phyloP scores from a whole-genome alignment of 2,797 vertebrate species.

The Malacoraja senta region DNA sequence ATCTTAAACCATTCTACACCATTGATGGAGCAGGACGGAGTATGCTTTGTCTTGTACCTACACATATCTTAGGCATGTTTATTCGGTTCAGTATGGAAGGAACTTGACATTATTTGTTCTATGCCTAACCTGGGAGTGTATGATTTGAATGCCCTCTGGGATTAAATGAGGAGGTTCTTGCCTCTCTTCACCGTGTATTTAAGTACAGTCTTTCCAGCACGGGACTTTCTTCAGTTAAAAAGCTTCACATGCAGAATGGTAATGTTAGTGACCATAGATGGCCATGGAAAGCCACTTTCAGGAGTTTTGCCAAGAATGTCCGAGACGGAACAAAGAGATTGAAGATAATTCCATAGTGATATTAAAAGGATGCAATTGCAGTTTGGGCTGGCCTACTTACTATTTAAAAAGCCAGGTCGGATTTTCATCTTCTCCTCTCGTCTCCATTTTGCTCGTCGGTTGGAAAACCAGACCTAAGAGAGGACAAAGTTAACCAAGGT shows the following conservation, averaged over 20 bases:
- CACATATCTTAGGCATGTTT: not conserved
- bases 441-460: constrained; percentile 27
- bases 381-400: not conserved
- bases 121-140: not conserved
- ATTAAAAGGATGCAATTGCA: not conserved
- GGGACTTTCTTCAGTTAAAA: not conserved
- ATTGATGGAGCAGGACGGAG: no score
- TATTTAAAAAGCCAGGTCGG: not conserved
- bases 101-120: not conserved
- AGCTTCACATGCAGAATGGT: not conserved
- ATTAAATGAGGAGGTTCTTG: no score
- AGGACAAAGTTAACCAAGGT: not conserved
- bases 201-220: not conserved
- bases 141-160: not conserved
- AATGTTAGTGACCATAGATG: not conserved
- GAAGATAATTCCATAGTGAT: not conserved
- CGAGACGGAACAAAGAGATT: no score
- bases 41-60: not conserved
- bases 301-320: not conserved
- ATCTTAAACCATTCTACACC: no score
- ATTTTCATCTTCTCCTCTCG: constrained; percentile 22
- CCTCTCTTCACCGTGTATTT: not conserved
- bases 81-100: not conserved
- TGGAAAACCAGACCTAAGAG: constrained; percentile 36
- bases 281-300: not conserved